Evolutionary conservation across 2,888 invertebrate genomes (phyloP), one percentile per base, ranked within the genome.

Genomic region (Elegia similella): DNA sequence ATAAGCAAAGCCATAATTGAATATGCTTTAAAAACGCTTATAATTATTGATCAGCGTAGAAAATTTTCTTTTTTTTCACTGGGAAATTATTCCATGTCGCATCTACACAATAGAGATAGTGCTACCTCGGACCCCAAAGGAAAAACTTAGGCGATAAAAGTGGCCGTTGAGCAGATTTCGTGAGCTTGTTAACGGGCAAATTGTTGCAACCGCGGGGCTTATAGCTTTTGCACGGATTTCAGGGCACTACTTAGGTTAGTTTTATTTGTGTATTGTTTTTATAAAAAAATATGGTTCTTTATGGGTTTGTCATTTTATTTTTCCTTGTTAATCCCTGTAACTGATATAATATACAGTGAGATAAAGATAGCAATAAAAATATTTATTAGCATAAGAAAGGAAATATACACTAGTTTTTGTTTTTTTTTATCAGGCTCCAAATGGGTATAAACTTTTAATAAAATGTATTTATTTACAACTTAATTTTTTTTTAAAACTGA

Each of bases 71-170:
- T n/a, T n/a, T n/a, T n/a, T n/a, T n/a, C n/a, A n/a, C n/a, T n/a
- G n/a, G n/a, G n/a, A n/a, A n/a, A 23, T 3, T 23, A 23, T 23
- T 23, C 23, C 5, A 23, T 23, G 23, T 23, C 23, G 23, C 23
- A 5, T 23, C 23, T 23, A 2, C 47, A 30, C 30, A 48, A 30
- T 29, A 30, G 13, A 13, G n/a, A 30, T 7, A 48, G 47, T 13
- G 12, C 8, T n/a, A 29, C 12, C 15, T 7, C 34, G 7, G 16
- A 16, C 34, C 16, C 16, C 34, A 34, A 34, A 16, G 34, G 34
- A 23, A 32, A 16, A 50, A 50, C 50, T 50, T 50, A 16, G 13
- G 16, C 55, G 43, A 47, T 57, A 42, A 50, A 57, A 57, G 43
- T 52, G 46, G 57, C 34, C 30, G 15, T 44, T 52, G 57, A 57